Conservation (phyloP, 2,888 invertebrate species). For the Synanthedon vespiformis region DNA sequence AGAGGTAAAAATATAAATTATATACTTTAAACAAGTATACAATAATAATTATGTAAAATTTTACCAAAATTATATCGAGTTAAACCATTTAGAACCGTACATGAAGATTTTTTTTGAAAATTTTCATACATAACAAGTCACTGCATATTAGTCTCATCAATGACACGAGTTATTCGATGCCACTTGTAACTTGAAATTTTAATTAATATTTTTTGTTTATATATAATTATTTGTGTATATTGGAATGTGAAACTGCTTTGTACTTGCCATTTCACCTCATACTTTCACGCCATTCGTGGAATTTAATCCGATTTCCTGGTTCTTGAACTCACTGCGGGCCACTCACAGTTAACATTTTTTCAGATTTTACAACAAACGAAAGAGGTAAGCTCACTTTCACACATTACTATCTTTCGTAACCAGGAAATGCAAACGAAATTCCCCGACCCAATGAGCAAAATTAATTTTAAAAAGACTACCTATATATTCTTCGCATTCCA, state of each 20-base stretch:
- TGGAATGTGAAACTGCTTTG: slow-evolving; percentile 55
- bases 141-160: too few relatives aligned
- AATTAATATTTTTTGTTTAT: too few relatives aligned
- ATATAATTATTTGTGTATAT: slow-evolving; percentile 10
- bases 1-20: too few relatives aligned
- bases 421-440: slow-evolving; percentile 55
- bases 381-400: slow-evolving; percentile 57
- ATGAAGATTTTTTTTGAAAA: too few relatives aligned
- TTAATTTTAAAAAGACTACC: not conserved
- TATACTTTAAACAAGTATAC: too few relatives aligned
- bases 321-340: slow-evolving; percentile 12
- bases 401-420: slow-evolving; percentile 29
- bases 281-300: slow-evolving; percentile 24
- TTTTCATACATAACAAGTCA: too few relatives aligned
- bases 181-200: too few relatives aligned
- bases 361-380: slow-evolving; percentile 54
- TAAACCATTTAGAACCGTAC: too few relatives aligned
- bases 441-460: slow-evolving; percentile 16
- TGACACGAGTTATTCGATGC: too few relatives aligned
- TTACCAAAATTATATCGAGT: too few relatives aligned
- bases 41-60: too few relatives aligned
- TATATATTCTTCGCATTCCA: not conserved
- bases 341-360: slow-evolving; percentile 54
- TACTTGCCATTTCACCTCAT: slow-evolving; percentile 39
- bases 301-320: slow-evolving; percentile 53